Base-by-base conservation (phyloP, 1,140 invertebrate genomes). In the Meloidogyne hapla region DNA sequence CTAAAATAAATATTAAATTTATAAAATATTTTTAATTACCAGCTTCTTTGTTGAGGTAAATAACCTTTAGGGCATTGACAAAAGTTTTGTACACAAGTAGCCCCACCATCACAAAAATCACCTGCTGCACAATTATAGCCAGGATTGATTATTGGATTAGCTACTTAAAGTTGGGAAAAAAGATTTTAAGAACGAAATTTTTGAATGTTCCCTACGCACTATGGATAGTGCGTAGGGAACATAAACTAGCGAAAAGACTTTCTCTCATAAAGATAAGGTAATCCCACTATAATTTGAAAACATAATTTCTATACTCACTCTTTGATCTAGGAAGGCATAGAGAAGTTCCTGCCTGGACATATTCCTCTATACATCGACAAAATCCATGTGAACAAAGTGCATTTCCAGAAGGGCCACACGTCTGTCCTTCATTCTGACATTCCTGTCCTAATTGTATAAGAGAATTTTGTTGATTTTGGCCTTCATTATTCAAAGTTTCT, bases 51-150 rank as follows among this genome's bases (percentile, higher is more conserved):
- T 65, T 74, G 21, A 23, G 66, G 68, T 13, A 83, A 10, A 74
- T 69, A 79, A n/a, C 82, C 80, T 15, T 48, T 25, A 13, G 81
- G 81, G 48, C 81, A 82, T 33, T 72, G 69, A 61, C 81, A 82
- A 13, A 45, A 21, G 2, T 48, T 70, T 21, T 82, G 66, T 3
- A 72, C 26, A 62, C 82, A 82, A 26, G 78, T 63, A 42, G 79
- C 61, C 12, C 81, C 83, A 18, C 81, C 81, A 63, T 82, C 83
- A 69, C 81, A 82, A 63, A 82, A 84, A 45, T 78, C 79, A 4
- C 74, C 69, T 21, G 65, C 8, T 10, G 18, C 62, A 64, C 81
- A 82, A 1, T 68, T 23, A 38, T 67, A 33, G n/a, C 73, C 76
- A 1, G 81, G 82, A 23, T 63, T 25, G 18, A 82, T 63, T 33